Conservation (phyloP, 2,797 vertebrate genomes). For the Lophotriccus pileatus region DNA sequence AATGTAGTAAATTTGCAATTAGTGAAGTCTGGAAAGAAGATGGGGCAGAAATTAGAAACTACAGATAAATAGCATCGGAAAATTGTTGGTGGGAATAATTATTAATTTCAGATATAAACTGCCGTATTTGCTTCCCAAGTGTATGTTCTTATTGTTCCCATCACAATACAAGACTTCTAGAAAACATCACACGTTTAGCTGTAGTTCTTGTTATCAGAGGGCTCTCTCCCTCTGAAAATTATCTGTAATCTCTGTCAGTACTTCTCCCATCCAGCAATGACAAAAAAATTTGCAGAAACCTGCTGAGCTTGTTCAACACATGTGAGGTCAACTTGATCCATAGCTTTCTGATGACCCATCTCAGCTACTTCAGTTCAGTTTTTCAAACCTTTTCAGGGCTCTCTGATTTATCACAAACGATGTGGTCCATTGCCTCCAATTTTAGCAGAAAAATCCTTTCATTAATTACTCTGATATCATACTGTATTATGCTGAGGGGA, state of each 20-base stretch:
- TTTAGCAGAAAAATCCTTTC: background rate
- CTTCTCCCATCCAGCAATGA: background rate
- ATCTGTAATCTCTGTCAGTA: background rate
- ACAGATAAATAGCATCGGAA: background rate
- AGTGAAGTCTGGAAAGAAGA: background rate
- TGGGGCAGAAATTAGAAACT: background rate
- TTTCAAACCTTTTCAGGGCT: background rate
- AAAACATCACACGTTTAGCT: background rate
- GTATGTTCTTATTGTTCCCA: background rate
- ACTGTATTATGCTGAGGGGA: background rate
- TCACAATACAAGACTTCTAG: background rate
- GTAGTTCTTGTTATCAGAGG: background rate
- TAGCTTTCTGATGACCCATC: background rate
- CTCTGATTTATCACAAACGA: background rate
- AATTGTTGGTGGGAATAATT: background rate
- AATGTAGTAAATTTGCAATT: background rate
- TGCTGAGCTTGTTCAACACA: background rate
- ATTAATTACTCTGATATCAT: background rate
- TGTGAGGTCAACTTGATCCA: background rate
- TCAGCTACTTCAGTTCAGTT: background rate
- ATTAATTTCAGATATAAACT: background rate
- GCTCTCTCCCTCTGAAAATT: background rate
- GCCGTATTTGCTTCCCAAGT: rapidly evolving
- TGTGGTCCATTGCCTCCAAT: too few species aligned
- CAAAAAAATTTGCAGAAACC: background rate